phyloP scores from a whole-genome alignment of 37 sponge, comb jelly and placozoan genomes.

The Tethya wilhelma region DNA sequence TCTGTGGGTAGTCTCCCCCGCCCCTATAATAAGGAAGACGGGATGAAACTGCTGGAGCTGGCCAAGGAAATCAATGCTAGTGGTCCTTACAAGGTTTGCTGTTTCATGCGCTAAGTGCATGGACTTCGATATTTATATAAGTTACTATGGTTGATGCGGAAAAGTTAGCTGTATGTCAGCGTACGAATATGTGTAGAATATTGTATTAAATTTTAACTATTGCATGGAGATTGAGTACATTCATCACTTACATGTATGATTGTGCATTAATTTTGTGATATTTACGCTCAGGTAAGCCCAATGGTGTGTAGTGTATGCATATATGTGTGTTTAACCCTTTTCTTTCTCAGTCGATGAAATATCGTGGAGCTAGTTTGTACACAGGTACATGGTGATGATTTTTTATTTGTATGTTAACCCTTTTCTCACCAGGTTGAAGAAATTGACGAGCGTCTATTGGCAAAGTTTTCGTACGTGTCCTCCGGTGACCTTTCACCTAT shows the following conservation, averaged over 20 bases:
- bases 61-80: conserved; percentile 56
- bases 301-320: too few species aligned
- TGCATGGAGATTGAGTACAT: background rate
- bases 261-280: too few species aligned
- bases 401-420: too few species aligned
- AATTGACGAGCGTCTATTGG: conserved; percentile 75
- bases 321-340: too few species aligned
- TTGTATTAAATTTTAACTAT: too few species aligned
- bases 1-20: conserved; percentile 52
- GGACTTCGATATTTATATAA: background rate
- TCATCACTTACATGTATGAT: background rate
- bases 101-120: background rate
- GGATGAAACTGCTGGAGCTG: conserved; percentile 49
- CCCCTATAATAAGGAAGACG: conserved; percentile 82
- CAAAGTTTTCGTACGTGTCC: conserved; percentile 72
- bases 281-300: too few species aligned
- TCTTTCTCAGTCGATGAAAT: too few species aligned
- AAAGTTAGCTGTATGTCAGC: too few species aligned
- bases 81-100: conserved; percentile 53
- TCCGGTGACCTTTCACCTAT: conserved; percentile 84
- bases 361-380: too few species aligned
- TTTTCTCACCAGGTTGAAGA: conserved; percentile 38
- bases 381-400: too few species aligned
- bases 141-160: background rate
- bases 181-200: too few species aligned